phyloP scores from a whole-genome alignment of 2,113 vertebrate genomes.

The Podiceps cristatus region DNA sequence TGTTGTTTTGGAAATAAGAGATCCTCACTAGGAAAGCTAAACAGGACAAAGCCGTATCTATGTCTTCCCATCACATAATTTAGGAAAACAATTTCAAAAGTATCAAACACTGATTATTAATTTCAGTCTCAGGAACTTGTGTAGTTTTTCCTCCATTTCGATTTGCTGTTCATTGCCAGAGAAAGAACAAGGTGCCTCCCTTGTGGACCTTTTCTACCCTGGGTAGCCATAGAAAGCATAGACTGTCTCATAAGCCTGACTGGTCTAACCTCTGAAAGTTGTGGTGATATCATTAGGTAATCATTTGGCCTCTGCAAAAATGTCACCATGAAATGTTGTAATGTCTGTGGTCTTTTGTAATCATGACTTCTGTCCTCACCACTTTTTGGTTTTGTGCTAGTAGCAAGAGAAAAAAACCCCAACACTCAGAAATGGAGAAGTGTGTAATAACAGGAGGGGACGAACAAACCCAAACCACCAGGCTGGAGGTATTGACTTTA shows the following conservation, averaged over 20 bases:
- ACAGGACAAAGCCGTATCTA: background rate
- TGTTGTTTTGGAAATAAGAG: conserved; percentile 29
- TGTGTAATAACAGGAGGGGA: background rate
- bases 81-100: conserved; percentile 10
- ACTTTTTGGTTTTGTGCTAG: background rate
- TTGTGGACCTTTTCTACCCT: background rate
- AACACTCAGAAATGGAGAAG: background rate
- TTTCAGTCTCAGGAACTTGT: background rate
- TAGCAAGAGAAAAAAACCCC: background rate
- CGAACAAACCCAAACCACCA: background rate
- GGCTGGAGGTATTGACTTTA: background rate
- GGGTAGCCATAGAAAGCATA: background rate
- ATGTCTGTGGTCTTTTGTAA: background rate
- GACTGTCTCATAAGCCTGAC: fast-evolving
- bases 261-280: background rate
- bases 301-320: background rate
- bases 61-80: background rate
- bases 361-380: background rate
- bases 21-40: conserved; percentile 5
- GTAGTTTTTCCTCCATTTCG: background rate
- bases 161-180: background rate
- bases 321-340: background rate
- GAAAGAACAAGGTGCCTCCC: background rate
- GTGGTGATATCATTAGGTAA: background rate
- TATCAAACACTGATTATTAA: background rate